Base-by-base conservation (phyloP, 2,113 vertebrate species). In the Glaucomys volans region DNA sequence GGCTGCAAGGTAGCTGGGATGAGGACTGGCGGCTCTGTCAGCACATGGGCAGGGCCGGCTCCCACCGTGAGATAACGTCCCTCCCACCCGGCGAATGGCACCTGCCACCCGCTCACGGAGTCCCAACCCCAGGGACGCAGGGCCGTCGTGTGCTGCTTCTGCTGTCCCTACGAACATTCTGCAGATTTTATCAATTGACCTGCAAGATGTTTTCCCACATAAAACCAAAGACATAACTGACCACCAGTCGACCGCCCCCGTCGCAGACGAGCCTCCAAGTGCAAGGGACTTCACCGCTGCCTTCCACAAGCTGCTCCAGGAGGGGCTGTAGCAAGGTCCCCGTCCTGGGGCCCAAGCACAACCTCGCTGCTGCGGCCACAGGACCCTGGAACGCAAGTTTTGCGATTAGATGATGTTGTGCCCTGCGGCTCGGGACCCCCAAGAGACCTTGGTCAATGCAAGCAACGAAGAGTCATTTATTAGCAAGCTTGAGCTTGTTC, bases 251-350 rank as follows among this genome's bases (percentile, higher is more conserved):
- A 26, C 18, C 16, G 20, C 0, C 4, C 30, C 9, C 0, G 69
- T 26, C 59, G 62, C 18, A 11, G 44, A 35, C 12, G 4, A 32
- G 5, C 66, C 13, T 2, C 32, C 9, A 37, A 81, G 11, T 22
- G 4, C 4, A n/a, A 3, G 57, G 0, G 10, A 12, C 30, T 54
- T 1, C 11, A 28, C 1, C 3, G 0, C 0, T 2, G 6, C 28
- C 4, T 17, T 18, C 50, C 2, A 1, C 4, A 32, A 7, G 4
- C 12, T 47, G 4, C 9, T 8, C 4, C 8, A 4, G 40, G 4
- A 57, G 32, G 3, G 5, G 0, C 59, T 8, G 5, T 5, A 6
- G 5, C 8, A 3, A 32, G 52, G 20, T 0, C 35, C 10, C 8
- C 13, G 24, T 24, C 59, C 59, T 22, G 24, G 24, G 59, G 59